phyloP scores from a whole-genome alignment of 2,113 vertebrate species.

The Muntiacus reevesi region DNA sequence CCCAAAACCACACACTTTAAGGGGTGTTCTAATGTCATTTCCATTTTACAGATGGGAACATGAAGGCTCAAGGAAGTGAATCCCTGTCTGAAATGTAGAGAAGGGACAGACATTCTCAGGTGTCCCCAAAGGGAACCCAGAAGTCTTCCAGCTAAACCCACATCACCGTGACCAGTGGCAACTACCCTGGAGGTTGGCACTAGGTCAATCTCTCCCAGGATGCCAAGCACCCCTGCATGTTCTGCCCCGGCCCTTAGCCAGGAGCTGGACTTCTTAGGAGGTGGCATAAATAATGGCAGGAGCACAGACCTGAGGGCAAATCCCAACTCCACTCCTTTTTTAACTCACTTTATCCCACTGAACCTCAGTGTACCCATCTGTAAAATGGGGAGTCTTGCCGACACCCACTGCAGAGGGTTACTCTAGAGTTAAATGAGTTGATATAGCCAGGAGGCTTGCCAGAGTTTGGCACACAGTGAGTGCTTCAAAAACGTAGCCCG shows the following conservation, averaged over 20 bases:
- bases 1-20: not conserved
- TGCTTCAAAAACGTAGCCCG: not conserved
- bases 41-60: not conserved
- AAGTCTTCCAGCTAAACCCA: not conserved
- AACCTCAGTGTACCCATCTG: not conserved
- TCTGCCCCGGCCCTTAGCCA: not conserved
- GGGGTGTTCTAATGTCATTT: accelerated
- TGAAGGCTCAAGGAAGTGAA: not conserved
- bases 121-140: not conserved
- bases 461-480: not conserved
- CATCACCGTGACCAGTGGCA: not conserved
- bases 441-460: accelerated
- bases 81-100: not conserved
- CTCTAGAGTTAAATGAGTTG: too few species aligned
- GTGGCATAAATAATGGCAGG: not conserved
- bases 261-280: not conserved
- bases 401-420: not conserved
- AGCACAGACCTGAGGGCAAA: not conserved
- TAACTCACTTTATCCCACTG: not conserved
- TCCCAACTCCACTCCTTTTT: not conserved
- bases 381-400: not conserved
- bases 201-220: not conserved
- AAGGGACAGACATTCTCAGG: not conserved
- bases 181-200: not conserved
- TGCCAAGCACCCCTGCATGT: accelerated